Base-by-base conservation (phyloP, 2,113 vertebrate species). In the Lycaon pictus region DNA sequence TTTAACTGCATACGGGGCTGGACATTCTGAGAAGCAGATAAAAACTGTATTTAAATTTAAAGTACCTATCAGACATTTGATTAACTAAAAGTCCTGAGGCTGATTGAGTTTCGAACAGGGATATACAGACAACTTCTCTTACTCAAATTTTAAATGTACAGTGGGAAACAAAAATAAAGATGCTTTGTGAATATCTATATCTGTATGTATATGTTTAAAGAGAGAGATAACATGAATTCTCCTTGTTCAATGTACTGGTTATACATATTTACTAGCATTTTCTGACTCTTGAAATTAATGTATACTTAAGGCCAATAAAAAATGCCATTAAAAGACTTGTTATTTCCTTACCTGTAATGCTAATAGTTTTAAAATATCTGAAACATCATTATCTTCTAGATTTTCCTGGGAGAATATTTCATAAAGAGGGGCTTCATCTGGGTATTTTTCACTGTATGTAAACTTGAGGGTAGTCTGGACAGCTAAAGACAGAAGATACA, bases 391-490 rank as follows among this genome's bases (percentile, higher is more conserved):
- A 96, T 99, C 99, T 0, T 99, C 99, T 98, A 99, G 99, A 98
- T 99, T 99, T 98, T 99, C 99, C 98, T 99, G 99, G 32, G 99
- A 99, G 88, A 99, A 97, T 95, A 99, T 98, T 98, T 99, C 99
- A 99, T 99, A 99, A 58, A 99, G 98, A 0, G 99, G 99, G 74
- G 99, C 98, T 98, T 99, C 99, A 93, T 99, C 99, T 11, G 99
- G 99, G 79, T 99, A 99, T 62, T 99, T 99, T 97, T 99, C 99
- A 98, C 99, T 99, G 83, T 99, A 99, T 7, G 99, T 99, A 98
- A 99, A 99, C 98, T 99, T 99, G 86, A 99, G 98, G 1, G 99
- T 99, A 53, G 99, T 98, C 98, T 99, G 99, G 63, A 99, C 99
- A 96, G 98, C 99, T 99, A 97, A 43, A 51, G 87, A 98, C n/a